These are phyloP conservation scores for Polypedilum vanderplanki DNA, from an alignment of 1,140 invertebrate species.

Conservation along the genomic window DNA sequence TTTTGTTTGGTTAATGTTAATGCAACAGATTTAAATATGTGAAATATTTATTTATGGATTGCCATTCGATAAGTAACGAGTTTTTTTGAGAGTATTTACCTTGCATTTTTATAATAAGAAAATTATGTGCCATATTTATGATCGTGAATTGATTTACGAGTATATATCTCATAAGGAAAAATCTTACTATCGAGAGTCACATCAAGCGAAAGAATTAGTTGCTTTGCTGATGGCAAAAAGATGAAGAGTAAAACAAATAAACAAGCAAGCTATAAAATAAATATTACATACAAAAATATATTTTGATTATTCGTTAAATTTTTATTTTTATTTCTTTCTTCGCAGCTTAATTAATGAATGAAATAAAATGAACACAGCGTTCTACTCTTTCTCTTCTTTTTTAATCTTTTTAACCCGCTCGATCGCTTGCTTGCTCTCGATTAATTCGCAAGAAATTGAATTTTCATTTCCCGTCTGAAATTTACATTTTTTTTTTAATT, in stretches of 20 bases:
- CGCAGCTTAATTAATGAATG: not conserved
- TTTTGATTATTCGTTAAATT: not conserved
- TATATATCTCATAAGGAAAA: not conserved
- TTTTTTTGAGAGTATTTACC: not conserved
- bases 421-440: not conserved
- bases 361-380: no score
- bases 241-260: not conserved
- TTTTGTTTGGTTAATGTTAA: not conserved
- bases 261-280: constrained; percentile 13
- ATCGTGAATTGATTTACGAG: not conserved
- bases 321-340: not conserved
- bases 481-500: not conserved
- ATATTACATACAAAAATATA: constrained; percentile 9
- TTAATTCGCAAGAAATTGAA: constrained; percentile 1
- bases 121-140: constrained; percentile 19
- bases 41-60: constrained; percentile 14
- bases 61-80: constrained; percentile 10
- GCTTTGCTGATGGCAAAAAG: no score
- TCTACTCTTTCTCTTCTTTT: no score
- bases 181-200: not conserved
- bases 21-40: not conserved
- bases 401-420: no score
- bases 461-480: not conserved
- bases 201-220: not conserved
- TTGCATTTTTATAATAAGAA: not conserved